Evolutionary conservation across 2,797 vertebrate genomes (phyloP).

Genomic region (Coregonus suidteri): DNA sequence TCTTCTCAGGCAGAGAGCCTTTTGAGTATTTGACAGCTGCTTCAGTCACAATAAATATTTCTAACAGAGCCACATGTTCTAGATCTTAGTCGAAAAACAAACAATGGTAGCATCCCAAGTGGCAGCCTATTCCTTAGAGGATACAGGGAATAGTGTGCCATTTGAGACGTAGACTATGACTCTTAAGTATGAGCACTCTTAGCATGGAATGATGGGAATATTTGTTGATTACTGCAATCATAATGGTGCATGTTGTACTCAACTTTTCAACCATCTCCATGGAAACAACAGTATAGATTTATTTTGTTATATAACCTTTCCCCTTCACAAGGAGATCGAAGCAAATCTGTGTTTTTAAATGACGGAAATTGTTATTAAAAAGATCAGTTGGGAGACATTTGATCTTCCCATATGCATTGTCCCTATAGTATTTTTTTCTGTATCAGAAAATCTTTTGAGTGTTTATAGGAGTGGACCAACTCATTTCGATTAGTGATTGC

Average conservation of each 20-base stretch:
- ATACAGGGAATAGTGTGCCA: neutral
- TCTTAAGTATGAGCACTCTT: constrained; percentile 44
- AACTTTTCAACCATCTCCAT: constrained; percentile 50
- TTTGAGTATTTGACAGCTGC: constrained; percentile 80
- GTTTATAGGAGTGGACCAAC: constrained; percentile 74
- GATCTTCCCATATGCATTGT: constrained; percentile 61
- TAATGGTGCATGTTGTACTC: constrained; percentile 28
- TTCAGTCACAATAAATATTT: constrained; percentile 79
- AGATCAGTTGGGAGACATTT: constrained; percentile 47
- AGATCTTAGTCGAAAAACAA: constrained; percentile 36
- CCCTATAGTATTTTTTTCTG: constrained; percentile 81
- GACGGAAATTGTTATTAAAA: constrained; percentile 59
- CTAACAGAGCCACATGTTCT: constrained; percentile 48
- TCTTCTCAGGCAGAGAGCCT: constrained; percentile 90
- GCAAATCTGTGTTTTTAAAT: constrained; percentile 66
- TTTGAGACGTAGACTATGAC: neutral
- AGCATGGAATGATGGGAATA: constrained; percentile 54
- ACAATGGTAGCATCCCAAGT: constrained; percentile 25
- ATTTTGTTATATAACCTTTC: constrained; percentile 77
- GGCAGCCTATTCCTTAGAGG: neutral
- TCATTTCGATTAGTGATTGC: constrained; percentile 65
- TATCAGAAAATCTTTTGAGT: constrained; percentile 82
- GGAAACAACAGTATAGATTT: constrained; percentile 70
- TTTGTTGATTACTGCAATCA: constrained; percentile 38
- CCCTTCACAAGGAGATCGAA: constrained; percentile 54